Evolutionary conservation across 2,113 vertebrate species (phyloP), one percentile per base, ranked within the genome.

Genomic region (Pterocles gutturalis): DNA sequence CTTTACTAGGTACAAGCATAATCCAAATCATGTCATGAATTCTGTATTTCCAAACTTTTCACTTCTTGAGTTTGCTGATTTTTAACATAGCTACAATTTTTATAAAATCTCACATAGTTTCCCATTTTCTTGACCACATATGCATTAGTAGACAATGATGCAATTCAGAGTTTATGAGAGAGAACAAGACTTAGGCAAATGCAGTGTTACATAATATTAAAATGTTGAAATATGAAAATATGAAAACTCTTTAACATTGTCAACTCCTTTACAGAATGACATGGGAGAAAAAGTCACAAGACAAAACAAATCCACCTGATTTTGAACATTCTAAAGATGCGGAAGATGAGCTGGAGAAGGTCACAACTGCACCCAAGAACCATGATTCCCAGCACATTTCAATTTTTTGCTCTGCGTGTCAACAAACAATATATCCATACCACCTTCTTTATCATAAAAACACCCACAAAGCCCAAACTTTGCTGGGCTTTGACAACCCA

Each of bases 331-430:
- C 38, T 5, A 14, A 61, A 90, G 9, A 57, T 54, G 48, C 83
- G 66, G 61, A 83, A n/a, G 25, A 87, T 78, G n/a, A 83, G 7
- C 36, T 33, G 57, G 55, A 83, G 31, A n/a, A 49, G 5, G 24
- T 62, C 21, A 60, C 16, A 10, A 15, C 1, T 5, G 18, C 83
- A 61, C 19, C 29, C 0, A 10, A 54, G 46, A 45, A 21, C 2
- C 4, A 5, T 8, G 34, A 38, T 11, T 54, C 64, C 29, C 57
- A 90, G 8, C 2, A 0, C 7, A 29, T 94, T 89, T 92, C 90
- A 8, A 15, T 97, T 64, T 83, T 94, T 43, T 98, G 98, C 48
- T 98, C 96, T 34, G 17, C 55, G 3, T 98, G 98, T 83, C 51
- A 95, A 19, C 31, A 69, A 17, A 64, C 73, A 55, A 60, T 96